A percentile compares a stretch with the other conserved stretches of the same genome.
phyloP scores from a whole-genome alignment of 53 echinoderm and acorn worm species.

The Antedon mediterranea region DNA sequence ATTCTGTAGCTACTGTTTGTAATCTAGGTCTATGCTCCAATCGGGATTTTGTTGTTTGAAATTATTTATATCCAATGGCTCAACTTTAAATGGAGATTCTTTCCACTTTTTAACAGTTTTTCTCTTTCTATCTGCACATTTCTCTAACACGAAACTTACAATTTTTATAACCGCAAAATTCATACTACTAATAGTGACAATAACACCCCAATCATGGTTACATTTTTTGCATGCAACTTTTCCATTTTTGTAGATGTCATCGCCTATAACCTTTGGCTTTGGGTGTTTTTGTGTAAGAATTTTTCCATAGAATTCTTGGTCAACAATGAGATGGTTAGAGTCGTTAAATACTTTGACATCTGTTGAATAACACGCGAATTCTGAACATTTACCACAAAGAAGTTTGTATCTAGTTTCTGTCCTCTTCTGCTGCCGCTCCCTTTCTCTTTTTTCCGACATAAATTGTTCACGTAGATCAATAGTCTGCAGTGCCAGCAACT shows the following conservation, averaged over 20 bases:
- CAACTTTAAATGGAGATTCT: neutral
- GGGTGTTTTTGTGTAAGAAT: slow-evolving; percentile 27
- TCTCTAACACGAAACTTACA: neutral
- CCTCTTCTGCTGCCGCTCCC: slow-evolving; percentile 8
- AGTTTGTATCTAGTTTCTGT: slow-evolving; percentile 11
- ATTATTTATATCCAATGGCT: neutral
- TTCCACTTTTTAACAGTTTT: neutral
- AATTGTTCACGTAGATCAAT: slow-evolving; percentile 4
- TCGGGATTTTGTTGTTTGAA: neutral
- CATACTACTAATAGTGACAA: neutral
- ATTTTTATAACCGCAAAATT: neutral
- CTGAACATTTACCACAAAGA: slow-evolving; percentile 27
- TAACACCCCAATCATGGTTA: neutral
- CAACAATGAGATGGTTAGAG: slow-evolving; percentile 29
- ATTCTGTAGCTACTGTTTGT: too few relatives aligned
- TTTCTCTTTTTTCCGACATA: slow-evolving; percentile 4
- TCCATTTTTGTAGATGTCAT: slow-evolving; percentile 7
- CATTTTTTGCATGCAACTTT: neutral
- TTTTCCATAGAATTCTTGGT: slow-evolving; percentile 12
- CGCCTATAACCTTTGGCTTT: slow-evolving; percentile 32
- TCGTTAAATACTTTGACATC: slow-evolving; percentile 28
- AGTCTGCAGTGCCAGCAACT: neutral
- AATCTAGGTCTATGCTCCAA: neutral
- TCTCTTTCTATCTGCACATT: neutral
- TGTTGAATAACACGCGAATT: slow-evolving; percentile 21